A percentile compares a stretch with the other conserved stretches of the same genome.
These are phyloP conservation scores for Sycobia sp. DNA, from an alignment of 1,140 invertebrate genomes.

Conservation along the genomic window DNA sequence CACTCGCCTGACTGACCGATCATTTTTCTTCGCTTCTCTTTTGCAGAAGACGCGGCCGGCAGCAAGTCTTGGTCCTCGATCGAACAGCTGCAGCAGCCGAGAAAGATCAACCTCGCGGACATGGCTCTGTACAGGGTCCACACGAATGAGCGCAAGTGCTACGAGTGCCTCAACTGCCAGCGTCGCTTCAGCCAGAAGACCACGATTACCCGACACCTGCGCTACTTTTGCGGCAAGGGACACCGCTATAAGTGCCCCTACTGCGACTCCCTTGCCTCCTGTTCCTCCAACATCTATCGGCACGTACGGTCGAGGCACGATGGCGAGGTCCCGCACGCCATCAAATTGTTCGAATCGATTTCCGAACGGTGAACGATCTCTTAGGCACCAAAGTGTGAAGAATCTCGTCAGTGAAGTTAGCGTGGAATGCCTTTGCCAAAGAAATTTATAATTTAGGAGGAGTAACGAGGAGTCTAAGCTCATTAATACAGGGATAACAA, in stretches of 20 bases:
- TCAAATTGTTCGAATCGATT: constrained; percentile 48
- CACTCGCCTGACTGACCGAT: constrained; percentile 6
- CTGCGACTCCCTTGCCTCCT: constrained; percentile 49
- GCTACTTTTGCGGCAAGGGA: constrained; percentile 52
- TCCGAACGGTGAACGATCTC: constrained; percentile 24
- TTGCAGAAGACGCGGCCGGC: constrained; percentile 1
- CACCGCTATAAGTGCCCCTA: constrained; percentile 53
- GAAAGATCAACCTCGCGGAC: neutral
- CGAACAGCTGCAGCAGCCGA: neutral
- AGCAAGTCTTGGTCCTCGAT: constrained; percentile 13
- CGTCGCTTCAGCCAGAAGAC: constrained; percentile 54
- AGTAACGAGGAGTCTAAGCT: no score
- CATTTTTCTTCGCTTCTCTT: constrained; percentile 12
- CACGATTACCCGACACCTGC: constrained; percentile 49
- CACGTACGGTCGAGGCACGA: constrained; percentile 46
- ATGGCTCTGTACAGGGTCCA: constrained; percentile 38
- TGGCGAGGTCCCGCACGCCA: constrained; percentile 36
- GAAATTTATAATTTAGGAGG: no score
- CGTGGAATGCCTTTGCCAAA: no score
- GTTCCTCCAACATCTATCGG: constrained; percentile 53
- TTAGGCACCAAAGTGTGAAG: no score
- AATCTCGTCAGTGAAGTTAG: no score
- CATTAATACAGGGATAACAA: no score
- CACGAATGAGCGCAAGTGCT: constrained; percentile 47
- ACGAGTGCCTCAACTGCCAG: constrained; percentile 57